Evolutionary conservation across 2,888 invertebrate genomes (phyloP), one percentile per base, ranked within the genome.

Genomic region (Scaptomyza polygonia): DNA sequence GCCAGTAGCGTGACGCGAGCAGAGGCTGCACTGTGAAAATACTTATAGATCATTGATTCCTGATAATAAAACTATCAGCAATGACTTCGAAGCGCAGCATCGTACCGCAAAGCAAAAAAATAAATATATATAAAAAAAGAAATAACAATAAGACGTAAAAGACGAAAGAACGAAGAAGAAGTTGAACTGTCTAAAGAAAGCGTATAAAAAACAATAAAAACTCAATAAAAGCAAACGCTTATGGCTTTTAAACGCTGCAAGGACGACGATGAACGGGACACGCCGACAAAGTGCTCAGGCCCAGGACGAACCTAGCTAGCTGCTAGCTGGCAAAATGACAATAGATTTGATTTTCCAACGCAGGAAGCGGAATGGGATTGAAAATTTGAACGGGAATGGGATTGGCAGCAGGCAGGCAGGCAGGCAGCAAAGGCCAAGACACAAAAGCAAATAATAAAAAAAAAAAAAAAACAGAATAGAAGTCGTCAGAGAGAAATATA

Each of bases 161-260:
- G 39, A n/a, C n/a, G n/a, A n/a, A n/a, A n/a, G n/a, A n/a, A n/a
- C n/a, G n/a, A 49, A 30, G n/a, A 16, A 18, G 29, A 29, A 59
- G 40, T 30, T 11, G 40, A 18, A 27, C 30, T 47, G 44, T 40
- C 27, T 43, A 18, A 62, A 36, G 52, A 61, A 54, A 71, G 75
- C 73, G 69, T 67, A 85, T 82, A 80, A 83, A 80, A 86, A 84
- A 84, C 84, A 84, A 84, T 84, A 86, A 84, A 86, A 84, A 81
- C 85, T 79, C 84, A 86, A 85, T 85, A 85, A 85, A 86, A 79
- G 79, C 82, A 76, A 84, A 79, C 72, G 81, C 86, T 84, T 55
- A 81, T 79, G 71, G 86, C 86, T 86, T 84, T 86, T 84, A 79
- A 81, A 71, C 79, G 77, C 55, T 62, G 68, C 67, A 67, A 74